Evolutionary conservation across 2,888 invertebrate species (phyloP), one percentile per base, ranked within the genome.

Genomic region (Conistra vaccinii): DNA sequence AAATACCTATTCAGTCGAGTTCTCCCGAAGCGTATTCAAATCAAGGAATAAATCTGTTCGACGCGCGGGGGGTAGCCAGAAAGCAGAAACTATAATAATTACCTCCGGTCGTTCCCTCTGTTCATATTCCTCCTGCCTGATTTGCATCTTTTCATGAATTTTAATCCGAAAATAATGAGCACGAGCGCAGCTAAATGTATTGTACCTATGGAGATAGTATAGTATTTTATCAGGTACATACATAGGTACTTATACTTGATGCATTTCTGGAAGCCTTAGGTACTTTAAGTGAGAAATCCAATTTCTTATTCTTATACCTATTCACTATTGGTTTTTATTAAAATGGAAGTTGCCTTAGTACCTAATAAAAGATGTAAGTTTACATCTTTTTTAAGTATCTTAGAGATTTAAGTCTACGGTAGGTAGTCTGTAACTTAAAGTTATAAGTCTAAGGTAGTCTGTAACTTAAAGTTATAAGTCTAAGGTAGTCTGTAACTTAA

Each of bases 41-140:
- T 23, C 14, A 39, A 39, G 12, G 39, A 35, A 39, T n/a, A n/a
- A 17, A 35, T n/a, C 35, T 39, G 23, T 14, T n/a, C 35, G 14
- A n/a, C 9, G 17, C n/a, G 20, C 4, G 17, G 45, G 17, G 45
- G 5, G 14, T 48, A 48, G 63, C 4, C 20, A 65, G 10, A 65
- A 39, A 63, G 48, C 69, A 51, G 35, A 69, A 69, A 63, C 26
- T 63, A 69, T 69, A 20, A 48, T 45, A 23, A 69, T 35, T 45
- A 35, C 14, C 17, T 35, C 5, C 26, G 26, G 14, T 20, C 14
- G n/a, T 26, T 48, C 5, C 14, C n/a, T 45, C 10, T 17, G 39
- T 26, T 20, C 20, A 6, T 10, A 4, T 26, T 3, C 32, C 39
- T 42, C 10, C 29, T 42, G 62, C n/a, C 39, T 10, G 62, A n/a